These are phyloP conservation scores for Drosophila borborema DNA, from an alignment of 2,888 invertebrate species.

Conservation along the genomic window DNA sequence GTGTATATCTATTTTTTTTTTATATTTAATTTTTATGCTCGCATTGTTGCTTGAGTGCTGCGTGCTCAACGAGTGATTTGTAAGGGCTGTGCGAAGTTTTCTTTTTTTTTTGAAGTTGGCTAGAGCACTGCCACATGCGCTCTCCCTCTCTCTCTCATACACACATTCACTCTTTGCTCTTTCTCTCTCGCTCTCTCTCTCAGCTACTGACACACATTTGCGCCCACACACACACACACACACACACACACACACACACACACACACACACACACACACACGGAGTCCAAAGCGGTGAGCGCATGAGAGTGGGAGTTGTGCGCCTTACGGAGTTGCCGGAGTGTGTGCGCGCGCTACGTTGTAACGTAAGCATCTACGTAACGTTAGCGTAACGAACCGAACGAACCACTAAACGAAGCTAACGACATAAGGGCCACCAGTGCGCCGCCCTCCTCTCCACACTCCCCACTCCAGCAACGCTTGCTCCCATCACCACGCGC, in stretches of 20 bases:
- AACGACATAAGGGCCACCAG: conserved; percentile 53
- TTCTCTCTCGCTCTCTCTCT: conserved; percentile 13
- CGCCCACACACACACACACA: conserved; percentile 24
- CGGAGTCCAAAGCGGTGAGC: conserved; percentile 5
- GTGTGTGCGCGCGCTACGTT: conserved; percentile 53
- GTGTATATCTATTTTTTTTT: conserved; percentile 9
- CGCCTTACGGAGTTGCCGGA: conserved; percentile 38
- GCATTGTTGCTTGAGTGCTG: conserved; percentile 55
- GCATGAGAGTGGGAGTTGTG: conserved; percentile 43
- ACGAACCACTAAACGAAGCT: conserved; percentile 63
- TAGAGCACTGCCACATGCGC: neutral
- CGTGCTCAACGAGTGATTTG: conserved; percentile 76
- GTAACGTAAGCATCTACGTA: conserved; percentile 49
- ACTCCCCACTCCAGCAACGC: conserved; percentile 2
- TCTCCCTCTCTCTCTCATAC: conserved; percentile 19
- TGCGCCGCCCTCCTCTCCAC: neutral
- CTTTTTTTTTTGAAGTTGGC: conserved; percentile 10
- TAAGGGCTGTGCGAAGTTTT: conserved; percentile 26
- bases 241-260: neutral
- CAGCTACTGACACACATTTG: conserved; percentile 79
- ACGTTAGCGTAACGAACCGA: conserved; percentile 34
- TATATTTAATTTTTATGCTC: conserved; percentile 16
- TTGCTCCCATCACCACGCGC: neutral
- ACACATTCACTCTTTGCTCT: neutral
- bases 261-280: neutral